Evolutionary conservation across 2,113 vertebrate species (phyloP), one percentile per base, ranked within the genome.

Genomic region (Boleophthalmus pectinirostris): DNA sequence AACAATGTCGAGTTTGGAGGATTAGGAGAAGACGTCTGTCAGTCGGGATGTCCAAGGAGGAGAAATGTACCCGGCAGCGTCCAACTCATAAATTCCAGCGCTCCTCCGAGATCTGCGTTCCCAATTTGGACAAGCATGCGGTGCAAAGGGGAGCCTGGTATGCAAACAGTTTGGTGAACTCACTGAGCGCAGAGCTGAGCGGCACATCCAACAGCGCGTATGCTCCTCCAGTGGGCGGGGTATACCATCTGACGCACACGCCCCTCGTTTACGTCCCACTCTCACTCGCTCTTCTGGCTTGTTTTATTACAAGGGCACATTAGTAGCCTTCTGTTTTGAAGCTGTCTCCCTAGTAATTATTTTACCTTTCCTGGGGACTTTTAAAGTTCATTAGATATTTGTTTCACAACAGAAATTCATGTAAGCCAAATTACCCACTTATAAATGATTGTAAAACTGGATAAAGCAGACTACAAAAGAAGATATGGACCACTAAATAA

Each of bases 141-240:
- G 86, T 20, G 80, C 63, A 45, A 68, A 66, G 64, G 65, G 46
- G 38, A 82, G 87, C 72, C 43, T 66, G 88, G 80, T 83, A 67
- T 70, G 89, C 85, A 80, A 87, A 90, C 90, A 87, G 82, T 87
- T 88, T 72, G 45, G 63, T 57, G 81, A 86, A 86, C 77, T 87
- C 60, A 51, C 43, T 58, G 84, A 68, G 65, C 74, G 81, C 82
- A 60, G 82, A 43, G 73, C 75, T 73, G 67, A 35, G 73, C 75
- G 75, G 67, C 71, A 83, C 73, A 69, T 83, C 78, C 78, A 46
- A 74, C 77, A 54, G 80, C 75, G 75, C 35, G 84, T 70, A 21
- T 56, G 21, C 77, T 43, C 77, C 85, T 81, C 70, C 72, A 58
- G 83, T 47, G 89, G 90, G 91, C 87, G 89, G 90, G 80, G 86